These are phyloP conservation scores for Astyanax mexicanus DNA, from an alignment of 2,797 vertebrate species.

Conservation along the genomic window DNA sequence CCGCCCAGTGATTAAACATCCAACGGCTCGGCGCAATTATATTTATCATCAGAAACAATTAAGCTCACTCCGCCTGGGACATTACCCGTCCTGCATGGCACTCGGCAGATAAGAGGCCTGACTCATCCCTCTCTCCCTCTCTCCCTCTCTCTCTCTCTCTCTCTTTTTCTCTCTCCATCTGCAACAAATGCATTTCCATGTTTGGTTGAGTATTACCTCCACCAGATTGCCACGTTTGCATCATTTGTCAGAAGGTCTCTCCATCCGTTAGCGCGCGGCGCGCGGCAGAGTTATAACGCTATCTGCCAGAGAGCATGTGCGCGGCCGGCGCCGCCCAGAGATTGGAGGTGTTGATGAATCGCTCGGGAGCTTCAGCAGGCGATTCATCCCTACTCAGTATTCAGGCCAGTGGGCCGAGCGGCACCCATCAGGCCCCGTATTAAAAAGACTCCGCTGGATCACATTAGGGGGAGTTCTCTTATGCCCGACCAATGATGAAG, in stretches of 20 bases:
- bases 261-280: conserved; percentile 69
- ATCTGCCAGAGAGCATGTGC: conserved; percentile 63
- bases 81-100: conserved; percentile 61
- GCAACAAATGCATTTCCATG: conserved; percentile 72
- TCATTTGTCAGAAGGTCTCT: conserved; percentile 72
- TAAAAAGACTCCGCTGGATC: conserved; percentile 83
- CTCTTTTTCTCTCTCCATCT: conserved; percentile 63
- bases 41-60: conserved; percentile 69
- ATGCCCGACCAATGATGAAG: conserved; percentile 70
- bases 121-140: conserved; percentile 57
- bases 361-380: conserved; percentile 78
- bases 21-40: conserved; percentile 73
- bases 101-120: conserved; percentile 80
- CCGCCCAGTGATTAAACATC: conserved; percentile 50
- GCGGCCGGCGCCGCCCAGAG: conserved; percentile 63
- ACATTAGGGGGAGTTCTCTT: conserved; percentile 72
- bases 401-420: conserved; percentile 79
- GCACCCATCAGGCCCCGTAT: conserved; percentile 77
- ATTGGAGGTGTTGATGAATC: conserved; percentile 83
- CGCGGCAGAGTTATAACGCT: conserved; percentile 75
- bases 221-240: conserved; percentile 72
- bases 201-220: conserved; percentile 78
- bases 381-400: conserved; percentile 83
- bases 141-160: conserved; percentile 62
- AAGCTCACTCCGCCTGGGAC: conserved; percentile 52